Percentiles rank a stretch among this genome's conserved stretches.
These are phyloP conservation scores for Tautogolabrus adspersus DNA, from an alignment of 2,113 vertebrate genomes.

Conservation along the genomic window DNA sequence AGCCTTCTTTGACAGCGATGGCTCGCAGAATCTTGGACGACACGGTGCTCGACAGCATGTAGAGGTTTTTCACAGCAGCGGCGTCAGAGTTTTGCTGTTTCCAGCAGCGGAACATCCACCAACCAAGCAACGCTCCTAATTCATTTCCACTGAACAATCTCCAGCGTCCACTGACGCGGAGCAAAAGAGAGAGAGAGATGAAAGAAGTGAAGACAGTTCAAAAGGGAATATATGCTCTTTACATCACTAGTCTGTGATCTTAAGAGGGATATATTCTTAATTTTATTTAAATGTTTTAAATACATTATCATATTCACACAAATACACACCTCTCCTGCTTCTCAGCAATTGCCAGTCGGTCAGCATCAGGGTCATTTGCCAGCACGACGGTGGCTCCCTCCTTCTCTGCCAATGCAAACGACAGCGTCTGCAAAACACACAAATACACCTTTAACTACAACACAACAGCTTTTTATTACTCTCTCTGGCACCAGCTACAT, in stretches of 20 bases:
- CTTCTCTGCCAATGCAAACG: conserved; percentile 93
- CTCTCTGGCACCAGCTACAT: too few relatives aligned
- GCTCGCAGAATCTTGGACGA: conserved; percentile 97
- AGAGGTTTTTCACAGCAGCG: conserved; percentile 86
- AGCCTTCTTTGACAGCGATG: conserved; percentile 96
- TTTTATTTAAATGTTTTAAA: too few relatives aligned
- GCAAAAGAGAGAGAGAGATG: not conserved
- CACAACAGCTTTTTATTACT: not conserved
- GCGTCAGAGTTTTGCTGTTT: conserved; percentile 84
- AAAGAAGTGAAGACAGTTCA: not conserved
- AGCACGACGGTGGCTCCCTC: conserved; percentile 90
- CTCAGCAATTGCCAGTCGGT: conserved; percentile 95
- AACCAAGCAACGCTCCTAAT: conserved; percentile 93
- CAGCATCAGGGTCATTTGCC: conserved; percentile 97
- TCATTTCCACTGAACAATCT: conserved; percentile 96
- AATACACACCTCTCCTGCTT: conserved; percentile 87
- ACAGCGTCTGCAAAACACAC: conserved; percentile 87
- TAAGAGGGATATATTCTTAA: not conserved
- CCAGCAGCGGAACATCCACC: conserved; percentile 97
- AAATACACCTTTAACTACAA: not conserved
- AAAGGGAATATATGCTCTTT: not conserved
- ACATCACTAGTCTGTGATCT: not conserved
- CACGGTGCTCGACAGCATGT: conserved; percentile 97
- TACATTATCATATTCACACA: not conserved
- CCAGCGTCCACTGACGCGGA: conserved; percentile 89